phyloP scores from a whole-genome alignment of 1,140 invertebrate genomes.

The Archegozetes longisetosus region DNA sequence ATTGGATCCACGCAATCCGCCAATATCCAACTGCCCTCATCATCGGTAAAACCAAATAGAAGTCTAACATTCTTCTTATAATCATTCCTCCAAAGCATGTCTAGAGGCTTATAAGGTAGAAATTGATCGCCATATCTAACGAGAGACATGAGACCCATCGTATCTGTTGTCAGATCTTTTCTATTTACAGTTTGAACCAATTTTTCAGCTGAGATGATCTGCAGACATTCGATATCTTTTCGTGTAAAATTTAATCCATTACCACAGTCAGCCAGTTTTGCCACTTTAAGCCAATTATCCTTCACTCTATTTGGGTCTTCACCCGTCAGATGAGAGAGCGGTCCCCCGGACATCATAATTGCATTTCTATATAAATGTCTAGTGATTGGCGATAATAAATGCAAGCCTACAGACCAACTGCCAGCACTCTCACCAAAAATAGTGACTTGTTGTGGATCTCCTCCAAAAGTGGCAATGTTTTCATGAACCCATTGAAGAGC shows the following conservation, averaged over 20 bases:
- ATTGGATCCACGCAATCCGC: too few relatives aligned
- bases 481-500: slow-evolving; percentile 25
- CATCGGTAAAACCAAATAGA: too few relatives aligned
- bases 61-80: too few relatives aligned
- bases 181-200: too few relatives aligned
- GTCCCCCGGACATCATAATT: neutral
- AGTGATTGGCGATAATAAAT: slow-evolving; percentile 15
- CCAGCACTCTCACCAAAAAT: slow-evolving; percentile 29
- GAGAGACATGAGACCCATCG: too few relatives aligned
- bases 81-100: too few relatives aligned
- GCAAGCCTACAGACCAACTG: slow-evolving; percentile 25
- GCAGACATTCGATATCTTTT: slow-evolving; percentile 2
- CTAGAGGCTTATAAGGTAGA: too few relatives aligned
- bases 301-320: neutral
- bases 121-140: too few relatives aligned
- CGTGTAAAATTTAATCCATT: neutral
- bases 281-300: neutral
- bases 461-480: slow-evolving; percentile 28
- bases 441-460: slow-evolving; percentile 25
- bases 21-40: too few relatives aligned
- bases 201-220: slow-evolving; percentile 46
- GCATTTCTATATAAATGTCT: neutral
- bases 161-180: too few relatives aligned
- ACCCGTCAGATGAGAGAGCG: neutral
- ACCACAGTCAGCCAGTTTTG: neutral